Evolutionary conservation across 2,797 vertebrate species (phyloP).

Genomic region (Pseudomugil gertrudae): DNA sequence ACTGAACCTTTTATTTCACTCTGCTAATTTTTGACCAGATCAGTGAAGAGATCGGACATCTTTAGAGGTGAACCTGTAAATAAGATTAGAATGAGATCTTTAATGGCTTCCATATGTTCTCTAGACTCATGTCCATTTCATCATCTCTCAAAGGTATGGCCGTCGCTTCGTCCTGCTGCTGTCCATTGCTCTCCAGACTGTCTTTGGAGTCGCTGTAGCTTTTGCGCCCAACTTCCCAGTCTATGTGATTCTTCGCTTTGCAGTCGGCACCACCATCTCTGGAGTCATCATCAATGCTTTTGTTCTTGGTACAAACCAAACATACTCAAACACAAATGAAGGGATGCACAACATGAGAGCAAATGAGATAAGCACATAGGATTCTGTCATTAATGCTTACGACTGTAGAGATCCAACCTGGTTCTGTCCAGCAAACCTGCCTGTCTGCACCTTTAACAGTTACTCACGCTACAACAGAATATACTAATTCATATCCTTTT

Average conservation of each 20-base stretch:
- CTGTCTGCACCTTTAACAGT: background rate
- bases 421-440: background rate
- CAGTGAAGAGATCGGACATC: background rate
- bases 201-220: conserved; percentile 81
- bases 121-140: conserved; percentile 12
- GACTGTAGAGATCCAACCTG: background rate
- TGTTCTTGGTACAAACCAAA: conserved; percentile 77
- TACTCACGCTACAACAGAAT: background rate
- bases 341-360: background rate
- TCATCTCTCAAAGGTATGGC: conserved; percentile 81
- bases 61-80: background rate
- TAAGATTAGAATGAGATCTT: background rate
- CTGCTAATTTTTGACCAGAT: background rate
- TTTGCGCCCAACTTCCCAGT: conserved; percentile 84
- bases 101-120: background rate
- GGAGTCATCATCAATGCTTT: conserved; percentile 84
- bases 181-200: conserved; percentile 80
- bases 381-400: background rate
- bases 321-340: background rate
- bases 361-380: background rate
- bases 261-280: conserved; percentile 80
- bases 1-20: too few species aligned
- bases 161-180: conserved; percentile 81
- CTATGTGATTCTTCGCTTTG: conserved; percentile 84
- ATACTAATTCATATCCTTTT: background rate